These are phyloP conservation scores for Origma solitaria DNA, from an alignment of 2,113 vertebrate genomes.

Conservation along the genomic window DNA sequence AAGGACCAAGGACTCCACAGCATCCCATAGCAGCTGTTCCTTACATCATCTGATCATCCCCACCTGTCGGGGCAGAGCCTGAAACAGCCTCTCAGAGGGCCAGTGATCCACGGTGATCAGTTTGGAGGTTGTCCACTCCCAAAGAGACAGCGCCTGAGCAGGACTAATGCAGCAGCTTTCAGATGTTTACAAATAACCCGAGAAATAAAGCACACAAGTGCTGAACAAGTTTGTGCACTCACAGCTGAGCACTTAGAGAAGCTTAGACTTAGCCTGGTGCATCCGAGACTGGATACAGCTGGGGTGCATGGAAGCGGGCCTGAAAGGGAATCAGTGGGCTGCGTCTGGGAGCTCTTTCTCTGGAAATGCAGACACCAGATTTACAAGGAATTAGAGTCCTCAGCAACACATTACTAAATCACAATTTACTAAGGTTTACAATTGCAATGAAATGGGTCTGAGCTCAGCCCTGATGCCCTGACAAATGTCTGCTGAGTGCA, in stretches of 20 bases:
- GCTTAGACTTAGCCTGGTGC: too few species aligned
- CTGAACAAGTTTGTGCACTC: not conserved
- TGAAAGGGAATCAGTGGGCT: not conserved
- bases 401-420: not conserved
- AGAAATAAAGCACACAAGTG: not conserved
- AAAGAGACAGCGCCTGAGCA: not conserved
- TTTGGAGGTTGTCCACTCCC: accelerated
- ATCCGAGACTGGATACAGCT: too few species aligned
- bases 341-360: not conserved
- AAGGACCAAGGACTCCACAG: not conserved
- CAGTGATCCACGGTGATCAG: accelerated
- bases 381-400: not conserved
- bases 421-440: not conserved
- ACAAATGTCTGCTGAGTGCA: accelerated
- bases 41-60: not conserved
- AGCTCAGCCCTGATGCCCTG: not conserved
- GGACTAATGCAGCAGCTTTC: not conserved
- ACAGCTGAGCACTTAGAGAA: not conserved
- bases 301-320: accelerated
- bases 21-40: not conserved
- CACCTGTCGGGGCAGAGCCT: accelerated
- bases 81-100: not conserved
- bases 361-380: not conserved
- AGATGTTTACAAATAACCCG: not conserved
- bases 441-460: not conserved